phyloP scores from a whole-genome alignment of 2,113 vertebrate species.

The Origma solitaria region DNA sequence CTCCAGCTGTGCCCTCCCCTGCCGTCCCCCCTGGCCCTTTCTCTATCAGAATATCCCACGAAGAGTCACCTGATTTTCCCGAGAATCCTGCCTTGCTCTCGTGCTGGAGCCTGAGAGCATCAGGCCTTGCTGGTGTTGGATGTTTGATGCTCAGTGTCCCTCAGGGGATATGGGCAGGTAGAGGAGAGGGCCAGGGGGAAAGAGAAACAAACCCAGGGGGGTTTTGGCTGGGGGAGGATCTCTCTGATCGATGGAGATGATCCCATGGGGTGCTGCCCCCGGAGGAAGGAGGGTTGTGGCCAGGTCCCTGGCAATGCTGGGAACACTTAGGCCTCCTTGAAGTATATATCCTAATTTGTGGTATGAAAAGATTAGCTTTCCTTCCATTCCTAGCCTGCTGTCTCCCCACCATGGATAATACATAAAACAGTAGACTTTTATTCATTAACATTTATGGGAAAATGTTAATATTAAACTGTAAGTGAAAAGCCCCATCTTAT shows the following conservation, averaged over 20 bases:
- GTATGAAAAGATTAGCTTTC: conserved; percentile 29
- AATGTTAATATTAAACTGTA: conserved; percentile 64
- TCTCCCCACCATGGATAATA: conserved; percentile 28
- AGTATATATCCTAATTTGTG: background rate
- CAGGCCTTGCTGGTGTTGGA: background rate
- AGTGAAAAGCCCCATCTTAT: conserved; percentile 75
- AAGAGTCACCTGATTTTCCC: background rate
- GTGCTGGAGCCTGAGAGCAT: background rate
- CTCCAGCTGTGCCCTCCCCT: background rate
- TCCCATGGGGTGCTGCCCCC: background rate
- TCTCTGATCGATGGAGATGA: background rate
- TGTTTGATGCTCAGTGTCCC: background rate
- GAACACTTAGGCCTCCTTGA: background rate
- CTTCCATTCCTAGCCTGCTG: conserved; percentile 23
- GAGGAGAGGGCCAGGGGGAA: background rate
- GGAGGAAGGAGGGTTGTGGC: background rate
- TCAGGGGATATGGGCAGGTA: background rate
- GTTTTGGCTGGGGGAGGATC: background rate
- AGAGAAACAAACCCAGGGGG: background rate
- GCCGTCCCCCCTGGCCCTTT: background rate
- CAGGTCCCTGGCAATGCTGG: background rate
- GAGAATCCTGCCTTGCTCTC: background rate
- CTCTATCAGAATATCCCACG: background rate
- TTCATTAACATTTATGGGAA: conserved; percentile 72
- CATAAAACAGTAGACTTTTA: conserved; percentile 60